Conservation (phyloP, 1,140 invertebrate species). For the Drosophila pallidifrons region DNA sequence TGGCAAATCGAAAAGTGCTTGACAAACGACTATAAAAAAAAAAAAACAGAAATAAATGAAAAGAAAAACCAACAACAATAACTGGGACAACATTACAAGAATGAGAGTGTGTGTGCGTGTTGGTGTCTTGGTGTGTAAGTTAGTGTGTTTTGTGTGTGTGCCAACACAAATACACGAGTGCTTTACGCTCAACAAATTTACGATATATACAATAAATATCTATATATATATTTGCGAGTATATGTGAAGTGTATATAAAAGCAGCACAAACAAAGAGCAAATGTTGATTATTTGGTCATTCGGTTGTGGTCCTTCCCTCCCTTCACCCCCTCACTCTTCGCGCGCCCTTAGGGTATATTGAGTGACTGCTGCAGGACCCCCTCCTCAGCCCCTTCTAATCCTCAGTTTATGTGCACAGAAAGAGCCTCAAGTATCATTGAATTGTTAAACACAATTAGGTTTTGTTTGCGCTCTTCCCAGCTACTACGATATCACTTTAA, state of each 20-base stretch:
- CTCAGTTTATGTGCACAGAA: conserved; percentile 5
- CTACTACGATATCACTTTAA: conserved; percentile 45
- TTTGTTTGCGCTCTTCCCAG: conserved; percentile 48
- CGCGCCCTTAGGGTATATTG: no score
- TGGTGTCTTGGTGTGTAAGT: no score
- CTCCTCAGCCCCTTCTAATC: background rate
- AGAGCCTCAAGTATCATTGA: conserved; percentile 44
- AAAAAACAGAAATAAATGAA: background rate
- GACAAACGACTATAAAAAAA: conserved; percentile 52
- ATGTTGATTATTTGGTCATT: conserved; percentile 73
- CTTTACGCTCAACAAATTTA: conserved; percentile 28
- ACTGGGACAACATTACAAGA: conserved; percentile 53
- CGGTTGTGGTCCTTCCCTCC: background rate
- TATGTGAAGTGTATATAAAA: conserved; percentile 18
- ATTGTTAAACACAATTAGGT: conserved; percentile 72
- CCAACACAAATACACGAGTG: conserved; percentile 47
- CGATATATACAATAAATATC: conserved; percentile 30
- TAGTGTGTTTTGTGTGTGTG: conserved; percentile 1
- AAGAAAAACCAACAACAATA: conserved; percentile 51
- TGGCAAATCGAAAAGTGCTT: conserved; percentile 75
- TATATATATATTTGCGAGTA: conserved; percentile 10
- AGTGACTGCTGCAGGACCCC: no score
- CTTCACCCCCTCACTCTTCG: background rate
- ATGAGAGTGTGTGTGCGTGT: conserved; percentile 36
- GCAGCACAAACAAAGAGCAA: conserved; percentile 40